These are phyloP conservation scores for Ladona fulva DNA, from an alignment of 1,140 invertebrate species.

Conservation along the genomic window DNA sequence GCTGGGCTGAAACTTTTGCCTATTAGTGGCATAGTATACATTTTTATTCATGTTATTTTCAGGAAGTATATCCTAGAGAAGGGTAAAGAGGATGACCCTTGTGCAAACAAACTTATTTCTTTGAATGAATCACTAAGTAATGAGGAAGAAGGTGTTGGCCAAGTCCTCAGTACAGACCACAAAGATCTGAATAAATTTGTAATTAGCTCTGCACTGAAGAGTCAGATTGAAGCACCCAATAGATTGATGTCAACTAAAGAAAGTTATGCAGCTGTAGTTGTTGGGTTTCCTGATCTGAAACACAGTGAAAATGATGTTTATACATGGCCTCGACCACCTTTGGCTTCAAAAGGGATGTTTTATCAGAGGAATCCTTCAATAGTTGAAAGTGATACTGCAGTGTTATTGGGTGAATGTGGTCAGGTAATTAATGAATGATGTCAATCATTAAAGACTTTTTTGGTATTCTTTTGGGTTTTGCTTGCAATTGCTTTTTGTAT, in stretches of 20 bases:
- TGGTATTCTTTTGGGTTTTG: too few species aligned
- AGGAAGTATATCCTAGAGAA: slow-evolving; percentile 14
- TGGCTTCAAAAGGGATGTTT: not conserved
- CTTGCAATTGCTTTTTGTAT: too few species aligned
- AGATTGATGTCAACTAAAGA: slow-evolving; percentile 37
- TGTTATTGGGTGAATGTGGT: slow-evolving; percentile 34
- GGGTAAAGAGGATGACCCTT: not conserved
- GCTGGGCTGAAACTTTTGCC: too few species aligned
- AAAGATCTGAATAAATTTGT: slow-evolving; percentile 14
- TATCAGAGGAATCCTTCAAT: slow-evolving; percentile 15
- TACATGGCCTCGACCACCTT: slow-evolving; percentile 28
- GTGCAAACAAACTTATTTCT: not conserved
- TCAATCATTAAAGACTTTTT: too few species aligned
- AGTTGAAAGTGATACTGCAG: slow-evolving; percentile 1
- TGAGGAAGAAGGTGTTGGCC: slow-evolving; percentile 10
- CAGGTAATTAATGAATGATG: slow-evolving; percentile 26
- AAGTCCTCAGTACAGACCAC: slow-evolving; percentile 13
- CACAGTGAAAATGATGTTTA: slow-evolving; percentile 28
- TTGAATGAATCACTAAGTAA: slow-evolving; percentile 6
- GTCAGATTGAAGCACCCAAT: slow-evolving; percentile 42
- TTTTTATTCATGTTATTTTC: too few species aligned
- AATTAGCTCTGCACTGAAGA: slow-evolving; percentile 30
- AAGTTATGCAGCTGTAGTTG: slow-evolving; percentile 39
- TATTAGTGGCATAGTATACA: too few species aligned
- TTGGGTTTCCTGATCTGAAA: slow-evolving; percentile 48